Evolutionary conservation across 1,140 invertebrate genomes (phyloP), one percentile per base, ranked within the genome.

Genomic region (Rhagoletis pomonella): DNA sequence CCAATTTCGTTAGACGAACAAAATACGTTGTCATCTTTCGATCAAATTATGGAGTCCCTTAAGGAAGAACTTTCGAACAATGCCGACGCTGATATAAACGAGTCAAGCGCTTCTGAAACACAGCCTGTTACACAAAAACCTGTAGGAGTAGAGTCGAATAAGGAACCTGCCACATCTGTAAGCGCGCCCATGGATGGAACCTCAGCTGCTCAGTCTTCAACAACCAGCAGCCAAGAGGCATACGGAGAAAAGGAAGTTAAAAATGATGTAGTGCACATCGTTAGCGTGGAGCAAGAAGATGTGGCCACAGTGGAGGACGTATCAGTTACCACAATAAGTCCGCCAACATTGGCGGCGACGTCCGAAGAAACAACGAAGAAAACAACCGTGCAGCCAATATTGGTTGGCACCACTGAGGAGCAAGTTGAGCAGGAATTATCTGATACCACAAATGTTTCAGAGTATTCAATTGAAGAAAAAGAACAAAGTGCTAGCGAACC

Each of bases 1-100:
- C 69, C 69, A 5, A 19, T 44, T 50, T 12, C n/a, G n/a, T 55
- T 81, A 19, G 47, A 88, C 6, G 84, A 88, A 29, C 42, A 47
- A 12, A 29, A 88, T 2, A 73, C 87, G 7, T 9, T 73, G 39
- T 62, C 69, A 4, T 85, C 87, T 2, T 88, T 88, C 67, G 87
- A 88, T 86, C 87, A 88, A 88, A 88, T 88, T 44, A 44, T 86
- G 65, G 58, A 88, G 62, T 60, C 84, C 10, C 85, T 88, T 4
- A 88, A 88, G 17, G 58, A 55, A 29, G 87, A 87, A 50, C 60
- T 87, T 14, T 59, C 59, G 29, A 29, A 62, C 44, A 84, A 87
- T 29, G 55, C 44, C 42, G 42, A 84, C 3, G 2, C 58, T 0
- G 58, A 64, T 14, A 5, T 67, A 17, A 86, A 58, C 19, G 67